Base-by-base conservation (phyloP, 2,797 vertebrate species). In the Poeciliopsis presidionis region DNA sequence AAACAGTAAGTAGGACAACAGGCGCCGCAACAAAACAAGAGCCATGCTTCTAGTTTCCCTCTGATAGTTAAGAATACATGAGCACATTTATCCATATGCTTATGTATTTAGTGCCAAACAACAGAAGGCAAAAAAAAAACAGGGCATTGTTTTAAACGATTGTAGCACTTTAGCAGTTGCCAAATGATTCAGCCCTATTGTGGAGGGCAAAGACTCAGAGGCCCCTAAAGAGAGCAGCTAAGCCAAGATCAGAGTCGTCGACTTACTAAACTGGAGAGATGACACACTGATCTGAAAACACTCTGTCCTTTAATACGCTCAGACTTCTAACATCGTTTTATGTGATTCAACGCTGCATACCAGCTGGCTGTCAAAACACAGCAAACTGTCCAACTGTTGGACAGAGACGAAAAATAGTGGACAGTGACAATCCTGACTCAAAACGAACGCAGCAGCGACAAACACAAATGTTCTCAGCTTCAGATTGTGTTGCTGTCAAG, bases 81-180 rank as follows among this genome's bases (percentile, higher is more conserved):
- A 93, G 90, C 84, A 92, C 91, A 84, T 89, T 85, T 89, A 89
- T 93, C 93, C 93, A 94, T 95, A 95, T 94, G 95, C 90, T 92
- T 88, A 86, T 87, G 84, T 90, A 94, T 95, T 95, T 93, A 86
- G 89, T 89, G 94, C 94, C 94, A 95, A 95, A 91, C 81, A 90
- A 85, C 88, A 85, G 87, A 92, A 89, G 82, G 33, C 41, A 57
- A 87, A 93, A 87, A 30, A 93, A 86, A 91, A 89, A 80, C 80
- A 83, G 88, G 90, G 81, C 89, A 89, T 93, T 94, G 91, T 95
- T 92, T 94, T 89, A 94, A 93, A 94, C 71, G 84, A 92, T 92
- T 81, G 86, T 88, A 91, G 92, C 87, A 91, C 90, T 91, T 90
- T 81, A 80, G 78, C 7, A 82, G 91, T 83, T 92, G 94, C 94